These are phyloP conservation scores for Buteo buteo DNA, from an alignment of 2,113 vertebrate genomes.

Conservation along the genomic window DNA sequence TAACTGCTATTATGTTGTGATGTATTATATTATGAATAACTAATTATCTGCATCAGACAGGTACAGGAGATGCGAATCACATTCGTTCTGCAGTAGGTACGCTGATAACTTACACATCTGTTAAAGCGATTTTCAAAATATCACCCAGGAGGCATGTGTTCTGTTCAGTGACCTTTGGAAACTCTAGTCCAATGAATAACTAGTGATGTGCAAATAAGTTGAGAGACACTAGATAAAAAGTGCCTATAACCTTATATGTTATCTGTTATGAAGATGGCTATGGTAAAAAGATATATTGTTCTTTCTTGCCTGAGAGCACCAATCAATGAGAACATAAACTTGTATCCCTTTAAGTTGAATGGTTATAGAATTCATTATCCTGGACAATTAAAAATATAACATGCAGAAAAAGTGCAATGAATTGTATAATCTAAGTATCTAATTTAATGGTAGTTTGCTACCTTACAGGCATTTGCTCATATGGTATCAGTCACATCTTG, in stretches of 20 bases:
- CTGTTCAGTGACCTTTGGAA: conserved; percentile 65
- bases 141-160: conserved; percentile 19
- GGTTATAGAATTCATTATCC: background rate
- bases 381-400: background rate
- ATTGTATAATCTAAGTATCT: background rate
- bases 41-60: background rate
- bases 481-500: background rate
- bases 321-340: background rate
- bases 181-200: conserved; percentile 22
- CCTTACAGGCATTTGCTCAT: background rate
- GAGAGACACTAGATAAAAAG: background rate
- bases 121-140: conserved; percentile 22
- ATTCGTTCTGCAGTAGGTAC: background rate
- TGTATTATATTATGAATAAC: background rate
- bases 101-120: background rate
- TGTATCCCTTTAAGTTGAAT: background rate
- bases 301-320: background rate
- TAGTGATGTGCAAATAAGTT: background rate
- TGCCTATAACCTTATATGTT: background rate
- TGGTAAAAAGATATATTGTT: background rate
- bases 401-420: background rate
- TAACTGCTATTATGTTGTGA: background rate
- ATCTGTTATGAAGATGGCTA: background rate
- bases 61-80: background rate
- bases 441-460: background rate